Evolutionary conservation across 2,113 vertebrate species (phyloP).

Genomic region (Coreoperca whiteheadi): DNA sequence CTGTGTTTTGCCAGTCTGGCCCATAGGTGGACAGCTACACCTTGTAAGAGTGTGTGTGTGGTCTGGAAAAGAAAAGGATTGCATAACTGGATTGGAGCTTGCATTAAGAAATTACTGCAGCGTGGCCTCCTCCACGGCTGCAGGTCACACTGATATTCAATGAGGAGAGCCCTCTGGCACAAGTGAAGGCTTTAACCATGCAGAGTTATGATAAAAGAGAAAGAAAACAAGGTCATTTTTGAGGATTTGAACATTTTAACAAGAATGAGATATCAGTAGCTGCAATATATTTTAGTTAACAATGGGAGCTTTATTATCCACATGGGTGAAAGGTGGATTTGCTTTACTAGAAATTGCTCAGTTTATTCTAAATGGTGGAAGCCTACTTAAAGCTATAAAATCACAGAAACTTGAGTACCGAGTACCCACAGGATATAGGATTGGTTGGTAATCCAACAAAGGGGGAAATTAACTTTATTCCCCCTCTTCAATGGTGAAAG

Average conservation of each 20-base stretch:
- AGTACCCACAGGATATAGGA: neutral
- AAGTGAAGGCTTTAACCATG: constrained; percentile 8
- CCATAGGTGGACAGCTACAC: constrained; percentile 34
- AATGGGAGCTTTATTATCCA: neutral
- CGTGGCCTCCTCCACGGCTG: constrained; percentile 16
- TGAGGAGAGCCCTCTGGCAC: constrained; percentile 36
- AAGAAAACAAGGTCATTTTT: neutral
- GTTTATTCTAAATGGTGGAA: neutral
- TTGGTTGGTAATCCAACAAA: neutral
- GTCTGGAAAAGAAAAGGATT: constrained; percentile 50
- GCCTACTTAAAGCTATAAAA: neutral
- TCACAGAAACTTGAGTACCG: neutral
- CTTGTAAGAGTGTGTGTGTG: constrained; percentile 9
- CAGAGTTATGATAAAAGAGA: neutral
- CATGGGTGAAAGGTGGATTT: neutral
- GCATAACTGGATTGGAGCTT: constrained; percentile 49
- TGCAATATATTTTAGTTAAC: neutral
- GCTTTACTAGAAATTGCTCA: neutral
- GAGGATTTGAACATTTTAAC: neutral
- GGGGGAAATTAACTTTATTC: neutral
- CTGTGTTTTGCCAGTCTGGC: constrained; percentile 38
- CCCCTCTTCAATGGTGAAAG: neutral
- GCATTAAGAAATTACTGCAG: constrained; percentile 41
- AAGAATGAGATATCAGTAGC: neutral
- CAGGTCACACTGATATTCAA: constrained; percentile 34